Conservation (phyloP, 2,888 invertebrate species). For the Abrostola tripartita region DNA sequence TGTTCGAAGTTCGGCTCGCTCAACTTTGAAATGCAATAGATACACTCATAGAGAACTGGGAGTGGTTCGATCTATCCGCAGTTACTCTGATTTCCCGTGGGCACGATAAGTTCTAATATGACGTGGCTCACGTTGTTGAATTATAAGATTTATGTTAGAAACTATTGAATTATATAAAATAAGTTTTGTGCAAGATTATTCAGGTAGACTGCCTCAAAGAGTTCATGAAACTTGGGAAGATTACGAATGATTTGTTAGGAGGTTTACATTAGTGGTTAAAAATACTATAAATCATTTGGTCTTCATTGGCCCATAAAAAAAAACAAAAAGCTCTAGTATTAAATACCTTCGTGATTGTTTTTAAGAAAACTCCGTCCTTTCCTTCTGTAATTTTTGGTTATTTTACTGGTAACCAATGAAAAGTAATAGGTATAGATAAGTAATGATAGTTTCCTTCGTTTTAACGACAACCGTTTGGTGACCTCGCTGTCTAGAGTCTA, state of each 20-base stretch:
- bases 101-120: slow-evolving; percentile 36
- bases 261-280: too few species aligned
- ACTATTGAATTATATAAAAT: background rate
- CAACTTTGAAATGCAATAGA: slow-evolving; percentile 20
- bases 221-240: too few species aligned
- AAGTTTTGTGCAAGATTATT: too few species aligned
- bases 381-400: too few species aligned
- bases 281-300: too few species aligned
- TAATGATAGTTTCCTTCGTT: background rate
- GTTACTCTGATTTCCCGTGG: slow-evolving; percentile 37
- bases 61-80: slow-evolving; percentile 23
- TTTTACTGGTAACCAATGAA: background rate
- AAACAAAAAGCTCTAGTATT: too few species aligned
- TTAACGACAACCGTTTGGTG: background rate
- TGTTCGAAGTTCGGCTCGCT: background rate
- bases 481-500: slow-evolving; percentile 1
- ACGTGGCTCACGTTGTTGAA: slow-evolving; percentile 15
- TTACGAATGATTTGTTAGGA: too few species aligned
- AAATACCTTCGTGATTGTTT: too few species aligned
- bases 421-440: background rate
- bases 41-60: background rate
- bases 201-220: too few species aligned
- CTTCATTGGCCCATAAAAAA: too few species aligned
- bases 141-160: background rate
- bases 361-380: too few species aligned